phyloP scores from a whole-genome alignment of 2,888 invertebrate genomes.

The Scaptomyza flava region DNA sequence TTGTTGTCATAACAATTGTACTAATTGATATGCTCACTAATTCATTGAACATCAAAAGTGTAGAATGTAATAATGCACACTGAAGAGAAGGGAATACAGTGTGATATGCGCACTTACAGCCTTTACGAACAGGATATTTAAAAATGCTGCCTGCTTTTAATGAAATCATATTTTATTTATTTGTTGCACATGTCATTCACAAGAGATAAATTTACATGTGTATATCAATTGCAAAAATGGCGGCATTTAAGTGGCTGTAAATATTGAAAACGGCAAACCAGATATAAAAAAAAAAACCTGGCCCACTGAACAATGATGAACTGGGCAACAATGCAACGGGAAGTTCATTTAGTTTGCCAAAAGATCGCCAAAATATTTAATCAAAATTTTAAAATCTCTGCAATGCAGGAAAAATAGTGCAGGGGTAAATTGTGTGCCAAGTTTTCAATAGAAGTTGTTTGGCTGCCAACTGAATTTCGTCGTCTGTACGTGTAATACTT shows the following conservation, averaged over 20 bases:
- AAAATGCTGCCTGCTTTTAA: background rate
- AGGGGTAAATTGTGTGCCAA: constrained; percentile 40
- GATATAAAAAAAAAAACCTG: background rate
- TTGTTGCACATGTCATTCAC: background rate
- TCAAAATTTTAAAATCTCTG: constrained; percentile 61
- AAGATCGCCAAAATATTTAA: constrained; percentile 42
- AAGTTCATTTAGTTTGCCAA: constrained; percentile 32
- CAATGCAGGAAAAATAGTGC: constrained; percentile 44
- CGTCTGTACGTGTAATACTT: constrained; percentile 12
- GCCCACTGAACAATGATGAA: constrained; percentile 14
- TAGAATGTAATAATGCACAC: too few species aligned
- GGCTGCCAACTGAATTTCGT: constrained; percentile 36
- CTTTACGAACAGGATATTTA: background rate
- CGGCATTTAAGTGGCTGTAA: constrained; percentile 21
- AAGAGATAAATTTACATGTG: constrained; percentile 15
- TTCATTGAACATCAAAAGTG: too few species aligned
- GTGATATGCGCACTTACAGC: too few species aligned
- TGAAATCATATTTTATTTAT: constrained; percentile 8
- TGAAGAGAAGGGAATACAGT: too few species aligned
- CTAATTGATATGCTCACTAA: background rate
- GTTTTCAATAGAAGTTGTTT: constrained; percentile 51
- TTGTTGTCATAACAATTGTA: background rate
- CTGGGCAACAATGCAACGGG: background rate
- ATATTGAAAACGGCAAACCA: background rate
- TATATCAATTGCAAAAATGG: constrained; percentile 12